These are phyloP conservation scores for Drosophila paramelanica DNA, from an alignment of 2,888 invertebrate species.

Conservation along the genomic window DNA sequence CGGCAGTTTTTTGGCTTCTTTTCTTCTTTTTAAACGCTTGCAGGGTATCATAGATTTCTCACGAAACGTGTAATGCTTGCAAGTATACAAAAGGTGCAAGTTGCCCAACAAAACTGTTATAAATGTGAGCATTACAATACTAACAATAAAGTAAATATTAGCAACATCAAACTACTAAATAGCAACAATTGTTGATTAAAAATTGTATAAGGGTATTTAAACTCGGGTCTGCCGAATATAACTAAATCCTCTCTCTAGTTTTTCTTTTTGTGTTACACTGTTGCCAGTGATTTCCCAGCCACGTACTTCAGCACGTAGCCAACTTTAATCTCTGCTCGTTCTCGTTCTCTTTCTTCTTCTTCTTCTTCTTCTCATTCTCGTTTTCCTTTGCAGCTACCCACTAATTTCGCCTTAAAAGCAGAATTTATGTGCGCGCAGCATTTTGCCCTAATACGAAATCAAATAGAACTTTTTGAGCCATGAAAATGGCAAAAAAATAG, in stretches of 20 bases:
- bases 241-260: slow-evolving; percentile 1
- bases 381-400: slow-evolving; percentile 30
- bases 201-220: not conserved
- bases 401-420: slow-evolving; percentile 75
- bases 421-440: slow-evolving; percentile 75
- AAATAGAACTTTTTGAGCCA: slow-evolving; percentile 70
- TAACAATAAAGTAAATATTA: no score
- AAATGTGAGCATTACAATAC: no score
- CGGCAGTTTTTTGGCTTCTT: slow-evolving; percentile 45
- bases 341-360: not conserved
- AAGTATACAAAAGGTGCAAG: no score
- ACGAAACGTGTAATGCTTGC: no score
- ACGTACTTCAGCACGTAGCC: slow-evolving; percentile 74
- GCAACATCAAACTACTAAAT: no score
- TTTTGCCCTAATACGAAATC: slow-evolving; percentile 72
- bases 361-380: not conserved
- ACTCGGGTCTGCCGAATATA: not conserved
- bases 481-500: slow-evolving; percentile 31
- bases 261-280: slow-evolving; percentile 3
- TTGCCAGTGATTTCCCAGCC: slow-evolving; percentile 60
- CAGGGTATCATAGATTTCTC: no score
- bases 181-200: no score
- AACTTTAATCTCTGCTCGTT: slow-evolving; percentile 70
- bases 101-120: no score
- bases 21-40: slow-evolving; percentile 1